Conservation (phyloP, 2,797 vertebrate genomes). For the Orientallactaga sibirica region DNA sequence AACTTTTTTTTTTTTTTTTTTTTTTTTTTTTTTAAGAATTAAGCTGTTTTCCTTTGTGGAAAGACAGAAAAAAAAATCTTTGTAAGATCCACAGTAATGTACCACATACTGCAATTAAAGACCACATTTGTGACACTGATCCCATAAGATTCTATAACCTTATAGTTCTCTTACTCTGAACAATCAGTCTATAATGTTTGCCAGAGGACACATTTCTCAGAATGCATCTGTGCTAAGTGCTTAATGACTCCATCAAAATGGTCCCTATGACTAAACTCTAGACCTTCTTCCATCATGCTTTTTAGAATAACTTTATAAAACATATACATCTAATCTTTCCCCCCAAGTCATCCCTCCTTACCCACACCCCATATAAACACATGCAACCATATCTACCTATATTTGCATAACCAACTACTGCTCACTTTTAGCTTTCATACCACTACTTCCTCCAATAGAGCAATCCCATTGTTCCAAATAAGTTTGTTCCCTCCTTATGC, state of each 20-base stretch:
- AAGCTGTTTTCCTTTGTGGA: background rate
- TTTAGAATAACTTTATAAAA: constrained; percentile 24
- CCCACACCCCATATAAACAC: background rate
- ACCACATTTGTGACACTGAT: background rate
- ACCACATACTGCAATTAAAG: no score
- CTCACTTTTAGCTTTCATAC: background rate
- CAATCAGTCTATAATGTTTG: background rate
- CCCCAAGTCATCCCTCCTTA: background rate
- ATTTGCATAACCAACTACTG: background rate
- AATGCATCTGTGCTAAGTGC: background rate
- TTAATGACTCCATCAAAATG: background rate
- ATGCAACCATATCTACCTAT: fast-evolving
- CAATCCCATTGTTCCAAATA: background rate
- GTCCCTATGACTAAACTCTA: background rate
- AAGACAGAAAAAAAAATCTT: background rate
- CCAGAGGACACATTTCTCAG: background rate
- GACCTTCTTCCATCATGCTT: background rate
- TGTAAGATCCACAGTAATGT: background rate
- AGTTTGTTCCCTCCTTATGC: background rate
- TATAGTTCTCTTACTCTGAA: background rate
- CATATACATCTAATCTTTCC: background rate
- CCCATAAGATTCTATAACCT: background rate
- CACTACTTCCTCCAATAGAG: background rate
- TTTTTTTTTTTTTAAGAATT: background rate
- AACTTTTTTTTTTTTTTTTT: background rate